These are phyloP conservation scores for Flexamia atlantica DNA, from an alignment of 2,888 invertebrate species.

Conservation along the genomic window DNA sequence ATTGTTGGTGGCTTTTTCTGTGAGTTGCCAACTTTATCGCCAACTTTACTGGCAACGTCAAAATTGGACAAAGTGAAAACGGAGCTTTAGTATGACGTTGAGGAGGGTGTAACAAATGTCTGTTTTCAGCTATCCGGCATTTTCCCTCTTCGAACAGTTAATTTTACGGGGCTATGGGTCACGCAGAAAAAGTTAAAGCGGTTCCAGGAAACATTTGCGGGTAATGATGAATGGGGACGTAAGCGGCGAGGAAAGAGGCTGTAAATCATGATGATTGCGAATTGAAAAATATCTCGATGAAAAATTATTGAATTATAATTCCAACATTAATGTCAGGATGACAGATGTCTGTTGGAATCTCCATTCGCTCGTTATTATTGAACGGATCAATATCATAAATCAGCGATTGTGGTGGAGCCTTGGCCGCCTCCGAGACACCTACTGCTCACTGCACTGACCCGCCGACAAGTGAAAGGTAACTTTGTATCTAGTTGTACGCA, in stretches of 20 bases:
- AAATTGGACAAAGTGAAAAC: too few species aligned
- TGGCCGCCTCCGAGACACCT: constrained; percentile 13
- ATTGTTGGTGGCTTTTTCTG: too few species aligned
- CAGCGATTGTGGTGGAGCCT: constrained; percentile 9
- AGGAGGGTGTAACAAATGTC: too few species aligned
- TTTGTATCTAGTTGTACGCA: too few species aligned
- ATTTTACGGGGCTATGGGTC: too few species aligned
- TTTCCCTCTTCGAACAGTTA: too few species aligned
- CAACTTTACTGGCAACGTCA: too few species aligned
- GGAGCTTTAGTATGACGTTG: too few species aligned
- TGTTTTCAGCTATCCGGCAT: too few species aligned
- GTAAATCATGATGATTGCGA: constrained; percentile 32
- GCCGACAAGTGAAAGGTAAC: too few species aligned
- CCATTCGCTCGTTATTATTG: constrained; percentile 25
- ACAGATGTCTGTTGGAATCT: constrained; percentile 41
- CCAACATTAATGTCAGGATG: constrained; percentile 35
- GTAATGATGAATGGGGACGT: background rate
- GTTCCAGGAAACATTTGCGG: background rate
- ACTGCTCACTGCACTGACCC: background rate
- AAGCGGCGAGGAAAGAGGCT: constrained; percentile 4
- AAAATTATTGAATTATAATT: constrained; percentile 45
- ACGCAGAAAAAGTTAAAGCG: background rate
- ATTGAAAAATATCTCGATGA: constrained; percentile 45
- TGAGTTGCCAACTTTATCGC: too few species aligned
- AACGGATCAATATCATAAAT: constrained; percentile 34